Evolutionary conservation across 2,113 vertebrate genomes (phyloP).

Genomic region (Crypturellus undulatus): DNA sequence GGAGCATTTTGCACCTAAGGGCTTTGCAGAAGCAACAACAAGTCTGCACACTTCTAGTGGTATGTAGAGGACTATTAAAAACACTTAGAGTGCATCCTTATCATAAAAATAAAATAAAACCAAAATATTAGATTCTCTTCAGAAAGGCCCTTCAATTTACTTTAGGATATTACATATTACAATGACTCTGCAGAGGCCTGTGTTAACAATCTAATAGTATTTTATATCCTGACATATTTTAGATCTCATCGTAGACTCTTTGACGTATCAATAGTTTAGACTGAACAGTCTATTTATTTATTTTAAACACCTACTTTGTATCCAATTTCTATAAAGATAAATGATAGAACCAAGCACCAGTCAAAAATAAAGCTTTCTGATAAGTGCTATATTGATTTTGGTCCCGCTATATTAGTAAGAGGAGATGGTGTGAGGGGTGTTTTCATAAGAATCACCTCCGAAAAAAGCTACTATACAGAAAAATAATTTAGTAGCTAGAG

Average conservation of each 20-base stretch:
- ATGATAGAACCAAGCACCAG: background rate
- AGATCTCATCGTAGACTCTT: background rate
- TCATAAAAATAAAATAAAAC: background rate
- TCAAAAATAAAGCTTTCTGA: background rate
- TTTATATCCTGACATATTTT: background rate
- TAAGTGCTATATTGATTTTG: accelerated
- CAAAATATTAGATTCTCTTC: background rate
- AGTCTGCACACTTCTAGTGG: background rate
- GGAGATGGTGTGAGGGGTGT: background rate
- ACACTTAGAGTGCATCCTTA: accelerated
- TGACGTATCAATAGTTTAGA: accelerated
- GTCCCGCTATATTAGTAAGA: background rate
- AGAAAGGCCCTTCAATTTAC: background rate
- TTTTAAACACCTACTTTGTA: background rate
- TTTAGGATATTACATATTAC: background rate
- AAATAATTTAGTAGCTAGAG: background rate
- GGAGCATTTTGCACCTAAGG: too few species aligned
- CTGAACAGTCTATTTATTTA: background rate
- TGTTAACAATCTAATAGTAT: background rate
- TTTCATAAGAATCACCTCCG: background rate
- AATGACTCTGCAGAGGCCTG: background rate
- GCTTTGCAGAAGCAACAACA: background rate
- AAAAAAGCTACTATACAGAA: background rate
- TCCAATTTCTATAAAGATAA: background rate
- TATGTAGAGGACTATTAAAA: background rate